phyloP scores from a whole-genome alignment of 2,797 vertebrate genomes.

The Pogoniulus pusillus region DNA sequence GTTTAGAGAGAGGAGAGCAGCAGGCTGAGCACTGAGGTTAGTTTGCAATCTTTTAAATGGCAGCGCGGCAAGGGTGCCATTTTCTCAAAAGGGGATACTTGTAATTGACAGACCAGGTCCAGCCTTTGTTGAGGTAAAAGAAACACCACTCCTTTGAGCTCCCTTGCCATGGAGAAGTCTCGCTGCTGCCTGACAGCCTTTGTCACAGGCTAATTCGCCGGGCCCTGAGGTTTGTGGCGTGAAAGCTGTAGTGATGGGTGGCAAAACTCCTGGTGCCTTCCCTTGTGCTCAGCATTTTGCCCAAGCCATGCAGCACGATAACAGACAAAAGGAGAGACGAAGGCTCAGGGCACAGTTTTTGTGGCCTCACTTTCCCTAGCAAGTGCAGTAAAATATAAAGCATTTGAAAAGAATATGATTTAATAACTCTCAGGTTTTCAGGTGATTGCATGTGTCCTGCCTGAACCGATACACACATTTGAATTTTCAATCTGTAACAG shows the following conservation, averaged over 20 bases:
- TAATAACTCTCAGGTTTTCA: not conserved
- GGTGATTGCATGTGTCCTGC: not conserved
- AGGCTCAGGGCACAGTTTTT: not conserved
- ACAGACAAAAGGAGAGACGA: conserved; percentile 3
- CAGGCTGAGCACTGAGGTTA: not conserved
- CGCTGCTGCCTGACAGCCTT: not conserved
- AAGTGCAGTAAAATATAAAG: not conserved
- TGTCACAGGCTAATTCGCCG: not conserved
- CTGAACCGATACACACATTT: not conserved
- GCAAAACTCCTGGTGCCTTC: not conserved
- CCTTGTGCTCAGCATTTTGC: not conserved
- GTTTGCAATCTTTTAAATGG: not conserved
- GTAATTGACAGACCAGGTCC: not conserved
- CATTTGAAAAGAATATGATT: not conserved
- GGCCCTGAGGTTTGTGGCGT: not conserved
- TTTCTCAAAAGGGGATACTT: not conserved
- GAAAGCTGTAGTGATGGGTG: not conserved
- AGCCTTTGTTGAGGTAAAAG: not conserved
- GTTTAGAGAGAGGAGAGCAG: not conserved
- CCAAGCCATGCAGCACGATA: not conserved
- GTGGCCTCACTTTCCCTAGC: not conserved
- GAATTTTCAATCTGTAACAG: conserved; percentile 23
- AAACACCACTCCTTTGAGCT: not conserved
- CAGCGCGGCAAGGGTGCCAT: not conserved
- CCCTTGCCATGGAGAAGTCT: not conserved